Conservation (phyloP, 2,113 vertebrate genomes). For the Grallaria varia region DNA sequence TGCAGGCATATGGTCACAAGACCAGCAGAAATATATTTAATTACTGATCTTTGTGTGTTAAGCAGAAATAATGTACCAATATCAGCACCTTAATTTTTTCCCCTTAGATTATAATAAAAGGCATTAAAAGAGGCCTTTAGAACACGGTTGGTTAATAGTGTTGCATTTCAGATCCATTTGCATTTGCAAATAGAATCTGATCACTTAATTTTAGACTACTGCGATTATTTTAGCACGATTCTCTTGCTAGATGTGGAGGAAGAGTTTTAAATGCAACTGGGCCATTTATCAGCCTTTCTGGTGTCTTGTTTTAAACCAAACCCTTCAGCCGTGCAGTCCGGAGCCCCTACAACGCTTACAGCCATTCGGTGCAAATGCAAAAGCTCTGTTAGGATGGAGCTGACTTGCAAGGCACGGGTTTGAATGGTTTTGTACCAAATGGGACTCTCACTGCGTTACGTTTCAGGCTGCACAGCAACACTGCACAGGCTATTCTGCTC, state of each 20-base stretch:
- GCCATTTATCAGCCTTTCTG: background rate
- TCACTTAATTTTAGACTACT: background rate
- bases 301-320: background rate
- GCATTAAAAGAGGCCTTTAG: conserved; percentile 30
- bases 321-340: background rate
- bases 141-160: background rate
- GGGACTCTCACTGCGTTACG: background rate
- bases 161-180: background rate
- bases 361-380: background rate
- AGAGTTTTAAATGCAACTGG: background rate
- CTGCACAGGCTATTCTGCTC: background rate
- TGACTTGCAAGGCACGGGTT: background rate
- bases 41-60: conserved; percentile 70
- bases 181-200: background rate
- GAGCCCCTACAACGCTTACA: background rate
- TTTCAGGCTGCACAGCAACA: background rate
- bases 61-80: conserved; percentile 61
- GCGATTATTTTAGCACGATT: background rate
- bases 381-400: background rate
- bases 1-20: conserved; percentile 80
- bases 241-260: background rate
- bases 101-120: conserved; percentile 29
- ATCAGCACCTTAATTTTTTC: conserved; percentile 57
- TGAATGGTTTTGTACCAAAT: background rate
- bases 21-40: conserved; percentile 80